Evolutionary conservation across 2,113 vertebrate genomes (phyloP).

Genomic region (Cervus canadensis): DNA sequence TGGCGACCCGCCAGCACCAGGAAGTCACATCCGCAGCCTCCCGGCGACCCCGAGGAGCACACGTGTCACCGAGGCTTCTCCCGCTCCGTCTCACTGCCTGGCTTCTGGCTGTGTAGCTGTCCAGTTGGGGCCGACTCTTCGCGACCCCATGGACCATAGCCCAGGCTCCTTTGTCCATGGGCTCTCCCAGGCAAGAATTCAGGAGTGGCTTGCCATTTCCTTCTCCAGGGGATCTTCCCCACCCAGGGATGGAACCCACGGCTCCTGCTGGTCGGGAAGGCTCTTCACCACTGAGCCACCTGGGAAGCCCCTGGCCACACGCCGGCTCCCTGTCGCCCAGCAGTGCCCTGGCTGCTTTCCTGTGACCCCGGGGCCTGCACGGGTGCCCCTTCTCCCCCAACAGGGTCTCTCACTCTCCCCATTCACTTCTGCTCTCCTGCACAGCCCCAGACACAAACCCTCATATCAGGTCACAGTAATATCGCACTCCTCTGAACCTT

Average conservation of each 20-base stretch:
- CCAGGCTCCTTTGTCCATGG: not conserved
- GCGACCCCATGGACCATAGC: not conserved
- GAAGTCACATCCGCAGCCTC: not conserved
- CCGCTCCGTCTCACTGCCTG: not conserved
- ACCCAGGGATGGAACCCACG: not conserved
- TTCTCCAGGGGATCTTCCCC: not conserved
- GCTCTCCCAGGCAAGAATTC: not conserved
- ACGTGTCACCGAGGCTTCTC: not conserved
- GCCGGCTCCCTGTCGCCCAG: not conserved
- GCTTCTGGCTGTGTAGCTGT: accelerated
- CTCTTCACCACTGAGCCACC: not conserved
- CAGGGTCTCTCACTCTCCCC: not conserved
- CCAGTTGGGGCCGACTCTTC: not conserved
- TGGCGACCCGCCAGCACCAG: not conserved
- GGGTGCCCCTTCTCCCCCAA: not conserved
- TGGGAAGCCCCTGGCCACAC: not conserved
- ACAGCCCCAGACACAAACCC: not conserved
- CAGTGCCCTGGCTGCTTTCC: not conserved
- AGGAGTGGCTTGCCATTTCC: not conserved
- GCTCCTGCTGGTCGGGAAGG: not conserved
- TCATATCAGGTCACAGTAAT: not conserved
- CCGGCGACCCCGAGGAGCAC: not conserved
- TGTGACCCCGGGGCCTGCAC: accelerated
- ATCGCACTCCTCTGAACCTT: not conserved
- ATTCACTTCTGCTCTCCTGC: not conserved